phyloP scores from a whole-genome alignment of 1,140 invertebrate species.

The Drosophila littoralis region DNA sequence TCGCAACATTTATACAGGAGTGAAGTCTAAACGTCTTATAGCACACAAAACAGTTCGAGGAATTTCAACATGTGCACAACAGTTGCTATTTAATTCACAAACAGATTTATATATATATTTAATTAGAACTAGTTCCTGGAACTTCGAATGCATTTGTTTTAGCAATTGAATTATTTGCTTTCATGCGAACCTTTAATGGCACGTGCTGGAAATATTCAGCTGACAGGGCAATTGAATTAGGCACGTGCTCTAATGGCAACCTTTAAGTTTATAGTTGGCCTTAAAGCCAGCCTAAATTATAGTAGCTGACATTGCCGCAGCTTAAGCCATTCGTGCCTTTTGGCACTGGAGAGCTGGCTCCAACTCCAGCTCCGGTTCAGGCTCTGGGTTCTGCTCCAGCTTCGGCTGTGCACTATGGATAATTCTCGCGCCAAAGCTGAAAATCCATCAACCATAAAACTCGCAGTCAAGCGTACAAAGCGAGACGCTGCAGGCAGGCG shows the following conservation, averaged over 20 bases:
- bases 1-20: no score
- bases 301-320: no score
- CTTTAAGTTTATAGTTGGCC: constrained; percentile 47
- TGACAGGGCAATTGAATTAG: constrained; percentile 66
- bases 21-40: no score
- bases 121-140: not conserved
- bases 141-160: not conserved
- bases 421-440: constrained; percentile 48
- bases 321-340: no score
- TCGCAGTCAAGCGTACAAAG: constrained; percentile 79
- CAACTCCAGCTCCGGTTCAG: not conserved
- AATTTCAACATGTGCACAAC: not conserved
- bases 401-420: constrained; percentile 22
- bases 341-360: not conserved
- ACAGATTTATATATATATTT: not conserved
- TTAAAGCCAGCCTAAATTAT: constrained; percentile 43
- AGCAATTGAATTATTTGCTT: constrained; percentile 7
- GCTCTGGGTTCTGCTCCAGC: not conserved
- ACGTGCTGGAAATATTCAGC: constrained; percentile 59
- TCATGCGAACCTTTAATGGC: constrained; percentile 37
- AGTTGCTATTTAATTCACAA: not conserved
- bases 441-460: constrained; percentile 79
- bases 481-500: constrained; percentile 42
- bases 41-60: no score
- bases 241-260: constrained; percentile 59